Percentiles rank a stretch among this genome's conserved stretches.
Conservation (phyloP, 2,888 invertebrate genomes). For the Syritta pipiens region DNA sequence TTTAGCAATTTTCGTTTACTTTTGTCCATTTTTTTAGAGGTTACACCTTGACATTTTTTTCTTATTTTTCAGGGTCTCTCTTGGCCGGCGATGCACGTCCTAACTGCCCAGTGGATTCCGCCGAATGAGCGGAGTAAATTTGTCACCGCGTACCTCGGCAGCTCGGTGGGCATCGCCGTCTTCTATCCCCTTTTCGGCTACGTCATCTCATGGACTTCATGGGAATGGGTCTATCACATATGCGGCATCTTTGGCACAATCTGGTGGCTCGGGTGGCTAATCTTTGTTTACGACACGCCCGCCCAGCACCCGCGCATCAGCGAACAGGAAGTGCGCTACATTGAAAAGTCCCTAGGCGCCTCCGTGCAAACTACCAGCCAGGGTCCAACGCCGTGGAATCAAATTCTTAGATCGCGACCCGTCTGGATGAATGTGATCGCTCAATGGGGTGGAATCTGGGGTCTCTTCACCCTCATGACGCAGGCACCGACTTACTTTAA, state of each 20-base stretch:
- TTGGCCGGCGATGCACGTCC: constrained; percentile 89
- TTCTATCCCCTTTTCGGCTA: constrained; percentile 86
- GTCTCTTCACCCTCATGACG: constrained; percentile 85
- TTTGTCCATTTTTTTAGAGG: no score
- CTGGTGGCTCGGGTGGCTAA: constrained; percentile 85
- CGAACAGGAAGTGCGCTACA: constrained; percentile 81
- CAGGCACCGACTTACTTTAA: constrained; percentile 86
- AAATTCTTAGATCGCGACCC: constrained; percentile 82
- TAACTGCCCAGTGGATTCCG: constrained; percentile 91
- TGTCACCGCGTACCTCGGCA: constrained; percentile 83
- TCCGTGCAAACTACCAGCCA: constrained; percentile 74
- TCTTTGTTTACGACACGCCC: constrained; percentile 84
- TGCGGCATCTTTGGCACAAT: constrained; percentile 82
- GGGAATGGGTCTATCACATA: constrained; percentile 87
- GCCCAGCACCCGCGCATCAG: constrained; percentile 84
- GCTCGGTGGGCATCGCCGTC: constrained; percentile 84
- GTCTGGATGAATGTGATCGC: constrained; percentile 84
- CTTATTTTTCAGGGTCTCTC: constrained; percentile 81
- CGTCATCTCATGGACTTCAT: constrained; percentile 83
- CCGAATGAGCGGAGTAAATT: constrained; percentile 88
- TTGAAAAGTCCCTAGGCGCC: constrained; percentile 81
- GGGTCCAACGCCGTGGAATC: constrained; percentile 82
- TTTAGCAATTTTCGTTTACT: no score
- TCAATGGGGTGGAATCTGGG: constrained; percentile 86
- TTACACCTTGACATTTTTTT: constrained; percentile 73